phyloP scores from a whole-genome alignment of 2,888 invertebrate genomes.

The Tetragonisca angustula region DNA sequence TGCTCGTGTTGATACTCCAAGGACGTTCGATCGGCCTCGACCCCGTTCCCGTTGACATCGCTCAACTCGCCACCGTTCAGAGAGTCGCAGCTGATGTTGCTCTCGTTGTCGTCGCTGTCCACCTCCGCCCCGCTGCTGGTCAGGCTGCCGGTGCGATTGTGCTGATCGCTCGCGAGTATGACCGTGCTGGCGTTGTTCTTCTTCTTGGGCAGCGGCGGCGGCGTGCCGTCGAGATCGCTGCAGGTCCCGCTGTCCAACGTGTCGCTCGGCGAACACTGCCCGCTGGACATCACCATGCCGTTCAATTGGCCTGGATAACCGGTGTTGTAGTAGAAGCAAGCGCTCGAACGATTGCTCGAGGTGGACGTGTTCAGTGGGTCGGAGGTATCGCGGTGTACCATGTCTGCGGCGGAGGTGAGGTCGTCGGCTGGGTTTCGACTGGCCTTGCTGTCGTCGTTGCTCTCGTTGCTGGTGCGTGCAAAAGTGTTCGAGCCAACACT shows the following conservation, averaged over 20 bases:
- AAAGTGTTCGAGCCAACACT: slow-evolving; percentile 84
- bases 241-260: slow-evolving; percentile 94
- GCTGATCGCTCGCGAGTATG: slow-evolving; percentile 84
- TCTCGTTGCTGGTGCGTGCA: slow-evolving; percentile 48
- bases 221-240: slow-evolving; percentile 92
- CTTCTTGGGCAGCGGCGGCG: slow-evolving; percentile 89
- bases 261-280: slow-evolving; percentile 93
- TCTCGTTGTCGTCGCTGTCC: slow-evolving; percentile 90
- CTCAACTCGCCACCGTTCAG: slow-evolving; percentile 87
- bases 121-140: slow-evolving; percentile 88
- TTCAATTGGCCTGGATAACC: slow-evolving; percentile 85
- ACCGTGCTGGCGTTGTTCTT: slow-evolving; percentile 84
- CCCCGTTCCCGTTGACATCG: slow-evolving; percentile 39
- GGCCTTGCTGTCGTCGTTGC: slow-evolving; percentile 52
- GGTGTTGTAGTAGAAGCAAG: slow-evolving; percentile 88
- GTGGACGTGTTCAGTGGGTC: slow-evolving; percentile 76
- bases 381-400: slow-evolving; percentile 82
- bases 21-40: slow-evolving; percentile 20
- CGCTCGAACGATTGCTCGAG: slow-evolving; percentile 71
- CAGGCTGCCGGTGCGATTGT: slow-evolving; percentile 85
- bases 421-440: slow-evolving; percentile 33
- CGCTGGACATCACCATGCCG: slow-evolving; percentile 90
- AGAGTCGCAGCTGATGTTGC: slow-evolving; percentile 93
- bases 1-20: slow-evolving; percentile 23
- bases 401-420: slow-evolving; percentile 54